Evolutionary conservation across 1,140 invertebrate species (phyloP), one percentile per base, ranked within the genome.

Genomic region (Schlechtendalia chinensis): DNA sequence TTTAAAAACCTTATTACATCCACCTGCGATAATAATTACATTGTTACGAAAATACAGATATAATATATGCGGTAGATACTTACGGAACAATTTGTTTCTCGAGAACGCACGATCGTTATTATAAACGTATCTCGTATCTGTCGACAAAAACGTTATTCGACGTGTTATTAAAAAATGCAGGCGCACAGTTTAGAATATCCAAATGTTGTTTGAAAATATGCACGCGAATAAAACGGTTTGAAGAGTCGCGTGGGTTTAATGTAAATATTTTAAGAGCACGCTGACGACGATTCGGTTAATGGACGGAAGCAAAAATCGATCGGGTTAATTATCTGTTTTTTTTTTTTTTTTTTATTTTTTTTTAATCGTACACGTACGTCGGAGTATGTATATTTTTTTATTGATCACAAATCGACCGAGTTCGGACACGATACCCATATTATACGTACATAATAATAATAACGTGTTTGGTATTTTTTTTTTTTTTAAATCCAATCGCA

Each of bases 221-320:
- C n/a, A 63, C 19, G 19, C 1, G 8, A 3, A 67, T 22, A 47
- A 47, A 39, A n/a, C 12, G 11, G 32, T 67, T 67, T 47, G 32
- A 5, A n/a, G 32, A 16, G 12, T 39, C 67, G 67, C 67, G 67
- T 50, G 47, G 67, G 67, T 69, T 69, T 69, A 50, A 69, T 69
- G 67, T 69, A 50, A 69, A 69, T 69, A 50, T 69, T 69, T 69
- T 50, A 69, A 39, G 24, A 24, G 32, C 32, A 39, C 32, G 8
- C 32, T 3, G 8, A 39, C 24, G 32, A 63, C 32, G 12, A n/a
- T 67, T 22, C 63, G 65, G 65, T 69, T 69, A 69, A 69, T 69
- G 39, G 22, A 69, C 65, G 65, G 65, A 69, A 69, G 65, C 65
- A 24, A 45, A 65, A 69, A 69, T 69, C 65, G 39, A 69, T 69